These are phyloP conservation scores for Eupithecia pulchellata DNA, from an alignment of 2,888 invertebrate species.

Conservation along the genomic window DNA sequence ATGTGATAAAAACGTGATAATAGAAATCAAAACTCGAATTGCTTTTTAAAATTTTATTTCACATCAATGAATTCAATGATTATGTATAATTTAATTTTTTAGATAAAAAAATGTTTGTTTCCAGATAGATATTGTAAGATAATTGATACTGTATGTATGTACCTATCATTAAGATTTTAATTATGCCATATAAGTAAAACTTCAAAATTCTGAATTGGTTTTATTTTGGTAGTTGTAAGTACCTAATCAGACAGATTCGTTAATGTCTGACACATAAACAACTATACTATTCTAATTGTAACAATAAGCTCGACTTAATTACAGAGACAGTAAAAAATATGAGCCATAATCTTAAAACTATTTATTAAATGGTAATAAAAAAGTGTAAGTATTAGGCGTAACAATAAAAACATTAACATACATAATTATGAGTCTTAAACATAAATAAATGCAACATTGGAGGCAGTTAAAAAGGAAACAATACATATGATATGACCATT, in stretches of 20 bases:
- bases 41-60: constrained; percentile 17
- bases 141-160: not conserved
- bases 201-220: constrained; percentile 13
- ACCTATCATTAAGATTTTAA: not conserved
- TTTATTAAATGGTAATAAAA: constrained; percentile 18
- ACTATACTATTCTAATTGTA: constrained; percentile 24
- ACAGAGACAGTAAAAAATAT: constrained; percentile 26
- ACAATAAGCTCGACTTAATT: constrained; percentile 34
- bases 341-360: constrained; percentile 24
- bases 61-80: constrained; percentile 12
- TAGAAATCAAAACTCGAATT: constrained; percentile 24
- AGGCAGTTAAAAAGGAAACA: not conserved
- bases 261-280: constrained; percentile 1
- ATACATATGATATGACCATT: not conserved
- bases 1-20: not conserved
- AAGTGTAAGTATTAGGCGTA: constrained; percentile 19
- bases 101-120: constrained; percentile 10
- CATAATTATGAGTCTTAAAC: constrained; percentile 24
- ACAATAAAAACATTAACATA: constrained; percentile 29
- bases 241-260: not conserved
- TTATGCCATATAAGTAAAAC: constrained; percentile 24
- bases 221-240: constrained; percentile 39
- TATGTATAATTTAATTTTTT: not conserved
- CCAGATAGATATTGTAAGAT: constrained; percentile 7
- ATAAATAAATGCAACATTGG: constrained; percentile 13